These are phyloP conservation scores for Nansenia antarctica DNA, from an alignment of 2,113 vertebrate genomes.

Conservation along the genomic window DNA sequence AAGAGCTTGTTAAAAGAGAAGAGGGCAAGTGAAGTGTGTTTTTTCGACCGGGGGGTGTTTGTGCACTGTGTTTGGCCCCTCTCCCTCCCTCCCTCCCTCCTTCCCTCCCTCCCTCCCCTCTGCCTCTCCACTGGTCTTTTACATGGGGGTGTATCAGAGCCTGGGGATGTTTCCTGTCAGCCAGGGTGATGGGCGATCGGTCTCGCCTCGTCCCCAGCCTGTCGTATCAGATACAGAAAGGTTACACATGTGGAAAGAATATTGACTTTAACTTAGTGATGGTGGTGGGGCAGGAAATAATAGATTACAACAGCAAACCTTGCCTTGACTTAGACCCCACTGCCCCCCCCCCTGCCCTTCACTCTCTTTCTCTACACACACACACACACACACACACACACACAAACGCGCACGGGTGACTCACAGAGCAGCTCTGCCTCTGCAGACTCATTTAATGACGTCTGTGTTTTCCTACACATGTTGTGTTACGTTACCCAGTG, in stretches of 20 bases:
- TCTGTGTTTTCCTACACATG: background rate
- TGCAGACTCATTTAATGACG: background rate
- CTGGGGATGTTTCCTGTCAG: conserved; percentile 52
- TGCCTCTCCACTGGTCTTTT: conserved; percentile 5
- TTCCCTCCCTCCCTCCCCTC: background rate
- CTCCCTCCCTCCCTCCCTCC: background rate
- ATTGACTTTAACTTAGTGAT: conserved; percentile 59
- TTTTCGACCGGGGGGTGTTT: conserved; percentile 17
- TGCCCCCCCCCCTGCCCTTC: background rate
- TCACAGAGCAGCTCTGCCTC: background rate
- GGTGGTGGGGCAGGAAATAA: conserved; percentile 47
- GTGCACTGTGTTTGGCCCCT: conserved; percentile 18
- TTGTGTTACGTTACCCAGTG: no score
- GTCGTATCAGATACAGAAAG: conserved; percentile 52
- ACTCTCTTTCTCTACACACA: background rate
- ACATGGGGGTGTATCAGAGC: conserved; percentile 10
- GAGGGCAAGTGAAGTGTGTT: conserved; percentile 3
- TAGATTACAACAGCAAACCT: conserved; percentile 45
- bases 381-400: background rate
- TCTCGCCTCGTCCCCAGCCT: conserved; percentile 20
- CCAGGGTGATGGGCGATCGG: conserved; percentile 42
- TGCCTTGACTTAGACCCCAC: conserved; percentile 4
- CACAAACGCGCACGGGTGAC: background rate
- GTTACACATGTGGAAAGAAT: conserved; percentile 53
- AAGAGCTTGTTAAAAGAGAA: conserved; percentile 1